Base-by-base conservation (phyloP, 2,797 vertebrate species). In the Spheniscus humboldti region DNA sequence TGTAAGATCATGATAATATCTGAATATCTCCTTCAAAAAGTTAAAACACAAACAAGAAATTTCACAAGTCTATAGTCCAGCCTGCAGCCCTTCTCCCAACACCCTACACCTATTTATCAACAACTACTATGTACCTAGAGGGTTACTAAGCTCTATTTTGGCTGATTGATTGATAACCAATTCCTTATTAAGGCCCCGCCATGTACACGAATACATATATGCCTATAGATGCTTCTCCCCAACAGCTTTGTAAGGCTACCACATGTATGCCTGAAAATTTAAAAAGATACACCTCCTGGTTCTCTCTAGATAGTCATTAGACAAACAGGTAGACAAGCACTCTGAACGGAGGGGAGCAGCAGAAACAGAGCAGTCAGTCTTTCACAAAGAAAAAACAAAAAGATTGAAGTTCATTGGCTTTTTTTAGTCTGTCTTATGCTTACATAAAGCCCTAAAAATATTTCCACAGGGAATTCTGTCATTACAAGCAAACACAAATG, bases 321-420 rank as follows among this genome's bases (percentile, higher is more conserved):
- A 55, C 27, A 56, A 72, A 81, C 0, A 13, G 18, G 6, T 17
- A 62, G 7, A 14, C 23, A 81, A 79, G 53, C 1, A 1, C 9
- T 67, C 23, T 15, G 23, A 73, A 66, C 1, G 1, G 7, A 69
- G 14, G 25, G 1, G 0, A 78, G 30, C 20, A 68, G 45, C 18
- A 75, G 27, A 67, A 77, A 74, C 6, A 76, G 7, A 68, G 17
- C 7, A 31, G 43, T 60, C 23, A 60, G 9, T 11, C 13, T 62
- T 68, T 48, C 41, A 57, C 9, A 2, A 55, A 47, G n/a, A 39
- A 10, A 24, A 27, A n/a, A 13, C 17, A 12, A 6, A 25, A 66
- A 67, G 2, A 11, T 27, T 69, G 30, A 80, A 33, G 13, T 27
- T 74, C 5, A 0, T 20, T 35, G 28, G 16, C 7, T 20, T 53